Conservation (phyloP, 1,140 invertebrate genomes). For the Oppia nitens region DNA sequence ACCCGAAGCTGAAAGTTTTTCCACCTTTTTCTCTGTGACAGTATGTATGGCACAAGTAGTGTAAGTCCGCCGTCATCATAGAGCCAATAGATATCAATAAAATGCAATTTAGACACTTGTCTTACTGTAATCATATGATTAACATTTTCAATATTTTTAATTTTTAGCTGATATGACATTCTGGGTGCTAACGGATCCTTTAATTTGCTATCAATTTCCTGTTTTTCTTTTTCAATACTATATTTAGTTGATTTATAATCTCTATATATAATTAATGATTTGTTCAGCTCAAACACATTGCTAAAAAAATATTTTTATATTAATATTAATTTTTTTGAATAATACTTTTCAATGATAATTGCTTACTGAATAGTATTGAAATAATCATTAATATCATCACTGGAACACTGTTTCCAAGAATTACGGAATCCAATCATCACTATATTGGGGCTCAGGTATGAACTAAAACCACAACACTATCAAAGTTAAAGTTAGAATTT, state of each 20-base stretch:
- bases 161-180: background rate
- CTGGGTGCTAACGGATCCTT: background rate
- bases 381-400: constrained; percentile 29
- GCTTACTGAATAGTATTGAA: constrained; percentile 32
- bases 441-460: constrained; percentile 76
- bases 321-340: background rate
- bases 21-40: constrained; percentile 71
- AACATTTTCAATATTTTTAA: background rate
- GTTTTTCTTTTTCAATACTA: background rate
- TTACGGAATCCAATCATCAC: constrained; percentile 47
- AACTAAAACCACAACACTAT: constrained; percentile 32
- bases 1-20: constrained; percentile 70
- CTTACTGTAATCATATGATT: background rate
- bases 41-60: constrained; percentile 76
- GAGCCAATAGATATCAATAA: constrained; percentile 47
- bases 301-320: background rate
- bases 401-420: constrained; percentile 28
- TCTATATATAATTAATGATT: constrained; percentile 36
- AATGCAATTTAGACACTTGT: constrained; percentile 30
- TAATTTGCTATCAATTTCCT: background rate
- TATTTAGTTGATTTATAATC: background rate
- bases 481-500: background rate
- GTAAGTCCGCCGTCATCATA: constrained; percentile 53
- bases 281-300: constrained; percentile 35
- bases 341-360: background rate